These are phyloP conservation scores for Caenorhabditis angaria DNA, from an alignment of 2,888 invertebrate species.

Conservation along the genomic window DNA sequence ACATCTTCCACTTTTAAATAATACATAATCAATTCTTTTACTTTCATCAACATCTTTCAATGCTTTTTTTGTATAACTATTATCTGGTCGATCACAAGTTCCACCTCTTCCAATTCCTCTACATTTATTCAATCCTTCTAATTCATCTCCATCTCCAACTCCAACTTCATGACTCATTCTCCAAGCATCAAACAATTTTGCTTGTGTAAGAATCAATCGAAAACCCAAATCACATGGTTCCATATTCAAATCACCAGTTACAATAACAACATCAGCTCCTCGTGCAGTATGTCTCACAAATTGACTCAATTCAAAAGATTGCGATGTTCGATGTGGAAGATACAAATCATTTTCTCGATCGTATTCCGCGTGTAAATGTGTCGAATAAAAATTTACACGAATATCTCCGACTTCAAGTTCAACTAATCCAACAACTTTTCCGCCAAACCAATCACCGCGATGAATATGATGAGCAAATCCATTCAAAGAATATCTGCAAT, in stretches of 20 bases:
- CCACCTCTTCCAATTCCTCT: slow-evolving; percentile 74
- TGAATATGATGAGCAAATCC: slow-evolving; percentile 93
- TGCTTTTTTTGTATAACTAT: slow-evolving; percentile 81
- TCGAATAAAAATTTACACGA: slow-evolving; percentile 85
- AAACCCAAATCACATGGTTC: slow-evolving; percentile 81
- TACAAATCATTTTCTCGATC: slow-evolving; percentile 84
- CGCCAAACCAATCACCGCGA: slow-evolving; percentile 95
- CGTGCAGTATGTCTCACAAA: slow-evolving; percentile 84
- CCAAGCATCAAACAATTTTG: slow-evolving; percentile 69
- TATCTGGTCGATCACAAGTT: slow-evolving; percentile 84
- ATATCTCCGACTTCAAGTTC: slow-evolving; percentile 75
- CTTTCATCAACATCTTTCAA: slow-evolving; percentile 76
- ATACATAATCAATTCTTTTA: slow-evolving; percentile 90
- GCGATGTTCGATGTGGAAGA: slow-evolving; percentile 81
- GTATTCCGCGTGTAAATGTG: slow-evolving; percentile 96
- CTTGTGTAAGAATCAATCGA: slow-evolving; percentile 60
- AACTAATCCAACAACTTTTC: slow-evolving; percentile 80
- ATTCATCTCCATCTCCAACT: slow-evolving; percentile 10
- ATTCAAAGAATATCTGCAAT: slow-evolving; percentile 86
- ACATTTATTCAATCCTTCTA: slow-evolving; percentile 17
- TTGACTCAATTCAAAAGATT: slow-evolving; percentile 93
- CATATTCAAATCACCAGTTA: slow-evolving; percentile 94
- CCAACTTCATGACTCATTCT: slow-evolving; percentile 44
- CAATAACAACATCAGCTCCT: slow-evolving; percentile 81
- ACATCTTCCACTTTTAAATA: slow-evolving; percentile 76